Conservation (phyloP, 2,797 vertebrate species). For the Darevskia mixta region DNA sequence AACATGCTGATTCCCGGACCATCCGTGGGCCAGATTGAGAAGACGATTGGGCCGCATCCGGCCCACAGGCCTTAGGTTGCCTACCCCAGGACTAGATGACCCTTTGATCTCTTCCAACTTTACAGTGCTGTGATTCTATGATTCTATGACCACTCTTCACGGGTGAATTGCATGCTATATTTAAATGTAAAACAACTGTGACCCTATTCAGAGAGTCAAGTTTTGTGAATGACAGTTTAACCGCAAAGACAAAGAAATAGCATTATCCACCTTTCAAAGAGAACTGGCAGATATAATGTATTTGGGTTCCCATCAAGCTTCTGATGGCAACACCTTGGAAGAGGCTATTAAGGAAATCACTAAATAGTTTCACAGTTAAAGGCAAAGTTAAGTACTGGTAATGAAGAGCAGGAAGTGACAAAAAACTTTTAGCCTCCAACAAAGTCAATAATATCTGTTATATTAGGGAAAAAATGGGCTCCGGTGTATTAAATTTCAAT, state of each 20-base stretch:
- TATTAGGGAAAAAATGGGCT: background rate
- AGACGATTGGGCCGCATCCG: too few species aligned
- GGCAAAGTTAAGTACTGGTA: background rate
- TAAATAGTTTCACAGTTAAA: background rate
- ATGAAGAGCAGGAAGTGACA: background rate
- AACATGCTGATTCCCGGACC: too few species aligned
- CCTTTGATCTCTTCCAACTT: too few species aligned
- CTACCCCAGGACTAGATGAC: too few species aligned
- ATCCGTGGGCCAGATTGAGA: too few species aligned
- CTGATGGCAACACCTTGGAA: background rate
- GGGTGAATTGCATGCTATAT: background rate
- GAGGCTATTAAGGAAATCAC: background rate
- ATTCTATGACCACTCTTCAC: background rate
- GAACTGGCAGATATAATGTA: background rate
- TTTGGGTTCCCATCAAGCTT: background rate
- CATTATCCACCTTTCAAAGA: background rate
- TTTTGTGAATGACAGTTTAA: background rate
- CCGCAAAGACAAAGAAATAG: background rate
- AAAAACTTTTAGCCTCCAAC: background rate
- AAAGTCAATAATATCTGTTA: background rate
- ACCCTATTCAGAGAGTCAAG: background rate
- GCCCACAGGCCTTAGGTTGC: too few species aligned
- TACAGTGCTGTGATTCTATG: too few species aligned
- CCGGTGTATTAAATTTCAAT: background rate
- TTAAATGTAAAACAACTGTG: constrained; percentile 2